Base-by-base conservation (phyloP, 92 coral and sea anemone genomes). In the Palythoa grandis region DNA sequence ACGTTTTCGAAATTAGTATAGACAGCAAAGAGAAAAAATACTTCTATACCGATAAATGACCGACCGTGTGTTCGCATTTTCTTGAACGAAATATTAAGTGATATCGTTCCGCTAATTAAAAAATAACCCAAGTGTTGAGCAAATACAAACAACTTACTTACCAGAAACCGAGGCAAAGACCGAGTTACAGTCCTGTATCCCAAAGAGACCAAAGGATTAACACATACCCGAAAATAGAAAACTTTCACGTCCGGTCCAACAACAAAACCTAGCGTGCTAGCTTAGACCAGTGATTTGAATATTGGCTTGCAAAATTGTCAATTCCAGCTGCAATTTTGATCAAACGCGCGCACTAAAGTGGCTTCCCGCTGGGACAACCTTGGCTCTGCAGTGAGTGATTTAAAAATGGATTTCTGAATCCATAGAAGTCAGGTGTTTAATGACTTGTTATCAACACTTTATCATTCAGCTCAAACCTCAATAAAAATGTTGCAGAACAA, bases 401-500 rank as follows among this genome's bases (percentile, higher is more conserved):
- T 76, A 22, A 37, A 15, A 76, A 50, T 48, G 57, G 38, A 24
- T 50, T 23, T 20, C 38, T 63, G 84, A 47, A 47, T 66, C 74
- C 7, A 80, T 58, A 47, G 23, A 35, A 47, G 85, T 80, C 74
- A 80, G 74, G 74, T 80, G 85, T 48, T 78, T 23, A 24, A 16
- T 9, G 43, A 24, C 15, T 63, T 67, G 85, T 43, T 80, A 66
- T 80, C 85, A 52, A 29, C 43, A 66, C 47, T 65, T 67, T 52
- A 65, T 19, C 61, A 47, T 15, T 66, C 16, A 11, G 16, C 37
- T 80, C 58, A 80, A 80, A 80, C 56, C 83, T 78, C 85, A 43
- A 79, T 79, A 65, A 80, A 76, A 80, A 5, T 40, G 40, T 67
- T 80, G 74, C 61, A 80, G 38, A 67, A 66, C 74, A 66, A 80